Base-by-base conservation (phyloP, 2,797 vertebrate genomes). In the Thunnus albacares region DNA sequence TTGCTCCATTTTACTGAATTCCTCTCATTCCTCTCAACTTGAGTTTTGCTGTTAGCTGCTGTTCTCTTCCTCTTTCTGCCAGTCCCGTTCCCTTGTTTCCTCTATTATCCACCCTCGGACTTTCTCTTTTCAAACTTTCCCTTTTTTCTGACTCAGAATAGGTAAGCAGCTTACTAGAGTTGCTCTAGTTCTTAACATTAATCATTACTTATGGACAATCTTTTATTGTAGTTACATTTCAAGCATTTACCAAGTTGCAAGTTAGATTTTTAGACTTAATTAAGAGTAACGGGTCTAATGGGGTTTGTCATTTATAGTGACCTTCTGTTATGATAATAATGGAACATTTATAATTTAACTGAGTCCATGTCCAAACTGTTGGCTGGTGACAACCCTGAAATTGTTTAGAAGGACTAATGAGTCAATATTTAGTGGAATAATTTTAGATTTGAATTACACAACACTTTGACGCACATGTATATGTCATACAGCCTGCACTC, bases 221-320 rank as follows among this genome's bases (percentile, higher is more conserved):
- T 28, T 47, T 81, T 22, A 62, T 3, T 17, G 22, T 35, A 2
- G 15, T 24, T 68, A 14, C 22, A 65, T 66, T 77, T 71, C 66
- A n/a, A 57, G 20, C 69, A 61, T 18, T 38, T 5, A 14, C 30
- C 62, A 62, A 49, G 14, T 41, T 75, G 15, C 65, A 83, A 60
- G 45, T 75, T 75, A 12, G 57, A 68, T 56, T 75, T 74, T 65
- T 59, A 13, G 8, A 33, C 71, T 53, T 49, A 52, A 57, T 55
- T 47, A 43, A 45, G 52, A 77, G 26, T 26, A 26, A 51, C 43
- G 3, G 0, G 18, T 74, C 53, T 70, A 47, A 81, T 75, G 18
- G 49, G 62, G n/a, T 56, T 45, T 59, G 22, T 63, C 28, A 67
- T 43, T 57, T 68, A 14, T 49, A 15, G 15, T 28, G 30, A 71